A percentile compares a stretch with the other conserved stretches of the same genome.
These are phyloP conservation scores for Galemys pyrenaicus DNA, from an alignment of 2,113 vertebrate genomes.

Conservation along the genomic window DNA sequence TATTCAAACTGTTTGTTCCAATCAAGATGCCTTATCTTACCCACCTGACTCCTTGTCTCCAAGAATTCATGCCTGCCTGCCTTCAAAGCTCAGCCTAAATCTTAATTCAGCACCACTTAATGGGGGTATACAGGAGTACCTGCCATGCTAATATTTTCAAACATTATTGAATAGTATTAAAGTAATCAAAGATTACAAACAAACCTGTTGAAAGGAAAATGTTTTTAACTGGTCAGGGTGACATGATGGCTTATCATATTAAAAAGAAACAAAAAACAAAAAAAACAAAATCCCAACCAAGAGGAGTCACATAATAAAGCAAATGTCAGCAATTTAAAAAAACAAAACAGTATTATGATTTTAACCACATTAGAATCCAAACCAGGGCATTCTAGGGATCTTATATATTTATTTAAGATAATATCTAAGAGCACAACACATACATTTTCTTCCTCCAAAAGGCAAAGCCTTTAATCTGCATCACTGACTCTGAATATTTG, in stretches of 20 bases:
- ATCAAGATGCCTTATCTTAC: background rate
- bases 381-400: background rate
- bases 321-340: background rate
- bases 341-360: background rate
- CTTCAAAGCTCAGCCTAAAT: background rate
- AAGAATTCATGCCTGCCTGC: background rate
- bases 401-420: constrained; percentile 1
- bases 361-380: constrained; percentile 10
- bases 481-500: background rate
- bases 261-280: background rate
- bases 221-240: background rate
- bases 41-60: background rate
- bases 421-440: background rate
- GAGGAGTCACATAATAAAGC: constrained; percentile 12
- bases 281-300: background rate
- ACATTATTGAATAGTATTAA: background rate
- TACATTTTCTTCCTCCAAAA: constrained; percentile 16
- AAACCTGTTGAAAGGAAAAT: constrained; percentile 10
- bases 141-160: background rate
- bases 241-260: background rate
- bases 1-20: background rate
- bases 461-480: constrained; percentile 4
- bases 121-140: background rate
- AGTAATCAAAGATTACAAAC: background rate
- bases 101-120: background rate